Conservation (phyloP, 2,888 invertebrate genomes). For the Thymelicus lineola region DNA sequence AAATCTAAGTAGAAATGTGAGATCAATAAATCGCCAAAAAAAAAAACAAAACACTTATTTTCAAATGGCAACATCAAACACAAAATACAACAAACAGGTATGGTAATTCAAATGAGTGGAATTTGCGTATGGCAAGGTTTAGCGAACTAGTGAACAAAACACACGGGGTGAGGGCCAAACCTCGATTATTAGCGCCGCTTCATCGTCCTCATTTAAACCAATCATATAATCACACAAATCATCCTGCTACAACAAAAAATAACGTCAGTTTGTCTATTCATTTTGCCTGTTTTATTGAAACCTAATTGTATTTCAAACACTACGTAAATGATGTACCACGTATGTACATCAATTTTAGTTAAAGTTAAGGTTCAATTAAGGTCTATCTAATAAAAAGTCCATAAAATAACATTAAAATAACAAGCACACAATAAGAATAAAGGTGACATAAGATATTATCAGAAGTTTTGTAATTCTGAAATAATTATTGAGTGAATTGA, state of each 20-base stretch:
- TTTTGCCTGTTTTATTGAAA: no score
- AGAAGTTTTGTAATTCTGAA: no score
- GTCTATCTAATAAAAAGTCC: no score
- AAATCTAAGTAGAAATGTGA: neutral
- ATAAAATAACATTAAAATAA: no score
- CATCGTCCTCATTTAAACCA: conserved; percentile 85
- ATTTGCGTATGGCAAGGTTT: conserved; percentile 54
- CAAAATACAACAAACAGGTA: conserved; percentile 25
- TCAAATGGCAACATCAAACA: conserved; percentile 20
- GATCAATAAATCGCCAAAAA: neutral
- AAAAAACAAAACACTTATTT: conserved; percentile 22
- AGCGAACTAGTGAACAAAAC: conserved; percentile 54
- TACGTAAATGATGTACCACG: no score
- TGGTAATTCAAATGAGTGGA: conserved; percentile 46
- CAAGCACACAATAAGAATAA: no score
- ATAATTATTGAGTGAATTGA: no score
- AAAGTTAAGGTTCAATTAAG: no score
- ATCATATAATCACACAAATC: conserved; percentile 85
- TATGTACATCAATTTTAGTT: no score
- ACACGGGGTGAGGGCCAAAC: conserved; percentile 62
- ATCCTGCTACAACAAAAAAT: conserved; percentile 81
- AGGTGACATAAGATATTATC: no score
- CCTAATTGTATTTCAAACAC: no score
- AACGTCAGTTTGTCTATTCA: conserved; percentile 49
- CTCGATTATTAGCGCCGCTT: conserved; percentile 81